Conservation (phyloP, 2,797 vertebrate species). For the Thunnus albacares region DNA sequence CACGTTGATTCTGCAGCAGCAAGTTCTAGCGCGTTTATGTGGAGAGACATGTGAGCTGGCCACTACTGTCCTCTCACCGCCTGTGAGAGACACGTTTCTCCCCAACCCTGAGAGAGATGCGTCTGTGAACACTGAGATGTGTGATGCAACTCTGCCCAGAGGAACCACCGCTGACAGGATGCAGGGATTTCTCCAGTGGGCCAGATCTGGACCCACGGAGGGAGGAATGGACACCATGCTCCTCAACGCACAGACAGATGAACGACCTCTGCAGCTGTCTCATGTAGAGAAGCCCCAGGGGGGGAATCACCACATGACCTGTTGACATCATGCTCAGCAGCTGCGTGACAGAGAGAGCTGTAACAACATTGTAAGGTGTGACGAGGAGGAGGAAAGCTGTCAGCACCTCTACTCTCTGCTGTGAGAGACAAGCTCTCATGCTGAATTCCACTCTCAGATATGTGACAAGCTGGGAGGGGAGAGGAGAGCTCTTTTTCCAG, state of each 20-base stretch:
- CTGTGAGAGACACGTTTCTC: not conserved
- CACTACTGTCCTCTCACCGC: no score
- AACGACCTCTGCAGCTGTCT: not conserved
- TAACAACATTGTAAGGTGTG: not conserved
- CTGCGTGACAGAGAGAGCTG: not conserved
- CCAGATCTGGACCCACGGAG: no score
- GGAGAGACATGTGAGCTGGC: no score
- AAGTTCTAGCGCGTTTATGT: no score
- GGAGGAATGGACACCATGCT: not conserved
- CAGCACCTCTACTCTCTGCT: not conserved
- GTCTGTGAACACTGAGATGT: no score
- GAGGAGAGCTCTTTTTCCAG: not conserved
- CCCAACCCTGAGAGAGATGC: no score
- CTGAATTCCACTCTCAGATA: not conserved
- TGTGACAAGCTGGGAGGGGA: not conserved
- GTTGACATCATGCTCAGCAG: not conserved
- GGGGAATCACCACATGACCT: not conserved
- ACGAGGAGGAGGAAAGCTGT: not conserved
- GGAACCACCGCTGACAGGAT: no score
- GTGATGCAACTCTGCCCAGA: not conserved
- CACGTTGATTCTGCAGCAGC: no score
- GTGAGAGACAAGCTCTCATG: not conserved
- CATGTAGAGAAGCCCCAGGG: not conserved
- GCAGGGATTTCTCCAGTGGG: no score
- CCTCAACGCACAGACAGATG: not conserved